Percentiles rank a stretch among this genome's conserved stretches.
phyloP scores from a whole-genome alignment of 2,888 invertebrate genomes.

The Cryptus armator region DNA sequence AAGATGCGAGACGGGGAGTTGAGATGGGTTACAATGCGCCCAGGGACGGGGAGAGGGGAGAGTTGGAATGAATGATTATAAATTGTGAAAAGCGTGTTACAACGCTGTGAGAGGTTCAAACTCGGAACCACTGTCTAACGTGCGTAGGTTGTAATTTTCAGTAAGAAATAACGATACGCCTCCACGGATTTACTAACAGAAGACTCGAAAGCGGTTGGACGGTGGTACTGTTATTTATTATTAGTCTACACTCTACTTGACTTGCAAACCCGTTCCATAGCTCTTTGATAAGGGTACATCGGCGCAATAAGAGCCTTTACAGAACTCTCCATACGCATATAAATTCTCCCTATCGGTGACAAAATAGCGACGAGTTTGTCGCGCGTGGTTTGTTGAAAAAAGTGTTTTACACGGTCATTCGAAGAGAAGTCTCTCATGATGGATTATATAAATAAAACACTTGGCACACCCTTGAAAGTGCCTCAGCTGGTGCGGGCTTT shows the following conservation, averaged over 20 bases:
- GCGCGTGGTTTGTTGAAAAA: not conserved
- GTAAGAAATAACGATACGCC: constrained; percentile 1
- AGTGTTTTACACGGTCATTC: not conserved
- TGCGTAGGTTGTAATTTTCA: not conserved
- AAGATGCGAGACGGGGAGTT: constrained; percentile 36
- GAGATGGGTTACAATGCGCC: constrained; percentile 34
- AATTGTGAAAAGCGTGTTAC: constrained; percentile 34
- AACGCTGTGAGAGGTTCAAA: not conserved
- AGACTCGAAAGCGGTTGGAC: not conserved
- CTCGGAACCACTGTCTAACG: not conserved
- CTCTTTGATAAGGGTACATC: not conserved
- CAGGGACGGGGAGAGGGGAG: not conserved
- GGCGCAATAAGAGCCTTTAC: not conserved
- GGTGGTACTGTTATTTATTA: not conserved
- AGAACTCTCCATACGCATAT: not conserved
- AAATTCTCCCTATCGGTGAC: constrained; percentile 3
- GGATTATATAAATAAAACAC: constrained; percentile 14
- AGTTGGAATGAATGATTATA: constrained; percentile 50
- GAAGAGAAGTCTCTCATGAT: constrained; percentile 1
- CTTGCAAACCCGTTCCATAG: constrained; percentile 1
- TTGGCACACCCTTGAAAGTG: not conserved
- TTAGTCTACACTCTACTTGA: not conserved
- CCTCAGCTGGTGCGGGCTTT: not conserved
- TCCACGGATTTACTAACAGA: not conserved
- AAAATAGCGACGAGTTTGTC: not conserved